These are phyloP conservation scores for Morone saxatilis DNA, from an alignment of 2,113 vertebrate species.

Conservation along the genomic window DNA sequence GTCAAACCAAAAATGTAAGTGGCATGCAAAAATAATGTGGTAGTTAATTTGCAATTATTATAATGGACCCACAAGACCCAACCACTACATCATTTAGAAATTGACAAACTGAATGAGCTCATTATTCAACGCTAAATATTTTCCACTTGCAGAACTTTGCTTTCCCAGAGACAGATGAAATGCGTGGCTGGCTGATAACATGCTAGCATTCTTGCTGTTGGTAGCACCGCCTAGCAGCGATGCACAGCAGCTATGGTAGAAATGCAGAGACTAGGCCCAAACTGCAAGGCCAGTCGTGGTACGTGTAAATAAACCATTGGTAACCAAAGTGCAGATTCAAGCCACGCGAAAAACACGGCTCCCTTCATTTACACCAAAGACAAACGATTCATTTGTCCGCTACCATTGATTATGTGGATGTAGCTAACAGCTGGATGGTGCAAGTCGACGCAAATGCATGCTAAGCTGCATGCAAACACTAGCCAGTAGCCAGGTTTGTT, in stretches of 20 bases:
- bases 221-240: slow-evolving; percentile 64
- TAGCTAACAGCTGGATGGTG: slow-evolving; percentile 69
- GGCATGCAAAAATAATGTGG: slow-evolving; percentile 49
- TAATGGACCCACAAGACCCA: neutral
- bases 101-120: neutral
- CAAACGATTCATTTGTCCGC: slow-evolving; percentile 8
- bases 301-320: slow-evolving; percentile 25
- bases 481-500: slow-evolving; percentile 20
- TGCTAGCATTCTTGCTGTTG: slow-evolving; percentile 68
- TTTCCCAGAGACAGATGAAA: slow-evolving; percentile 47
- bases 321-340: neutral
- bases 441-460: slow-evolving; percentile 66
- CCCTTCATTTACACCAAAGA: neutral
- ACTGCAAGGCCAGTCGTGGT: slow-evolving; percentile 45
- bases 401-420: slow-evolving; percentile 58
- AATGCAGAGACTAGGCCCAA: slow-evolving; percentile 67
- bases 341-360: neutral
- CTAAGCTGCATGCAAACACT: slow-evolving; percentile 68
- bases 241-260: slow-evolving; percentile 53
- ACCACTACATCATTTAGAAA: neutral
- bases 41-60: slow-evolving; percentile 48
- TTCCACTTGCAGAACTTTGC: slow-evolving; percentile 9
- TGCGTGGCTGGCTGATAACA: slow-evolving; percentile 65
- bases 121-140: neutral
- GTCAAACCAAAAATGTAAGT: slow-evolving; percentile 20